Conservation (phyloP, 2,888 invertebrate species). For the Microchrysa polita region DNA sequence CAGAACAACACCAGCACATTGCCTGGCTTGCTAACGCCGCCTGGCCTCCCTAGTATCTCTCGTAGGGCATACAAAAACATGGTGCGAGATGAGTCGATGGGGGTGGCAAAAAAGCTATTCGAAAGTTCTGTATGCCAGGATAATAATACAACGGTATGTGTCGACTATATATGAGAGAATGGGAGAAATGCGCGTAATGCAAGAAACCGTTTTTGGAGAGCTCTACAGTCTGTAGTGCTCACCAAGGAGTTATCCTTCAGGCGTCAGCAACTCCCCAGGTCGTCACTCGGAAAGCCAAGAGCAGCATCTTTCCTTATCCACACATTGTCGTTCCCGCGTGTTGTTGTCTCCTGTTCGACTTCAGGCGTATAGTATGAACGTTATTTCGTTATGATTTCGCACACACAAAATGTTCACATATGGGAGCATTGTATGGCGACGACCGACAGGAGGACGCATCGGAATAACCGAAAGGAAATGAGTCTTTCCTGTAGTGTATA, state of each 20-base stretch:
- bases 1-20: constrained; percentile 14
- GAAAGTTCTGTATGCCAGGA: constrained; percentile 21
- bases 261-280: constrained; percentile 34
- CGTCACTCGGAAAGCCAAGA: constrained; percentile 24
- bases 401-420: constrained; percentile 26
- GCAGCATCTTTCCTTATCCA: constrained; percentile 32
- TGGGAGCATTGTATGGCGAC: not conserved
- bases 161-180: constrained; percentile 36
- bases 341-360: constrained; percentile 42
- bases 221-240: constrained; percentile 47
- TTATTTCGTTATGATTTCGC: constrained; percentile 49
- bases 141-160: constrained; percentile 30
- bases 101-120: constrained; percentile 29
- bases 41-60: constrained; percentile 4
- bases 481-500: constrained; percentile 8
- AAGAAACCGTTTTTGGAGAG: constrained; percentile 46
- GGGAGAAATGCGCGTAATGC: constrained; percentile 41
- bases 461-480: constrained; percentile 24
- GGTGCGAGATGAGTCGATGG: not conserved
- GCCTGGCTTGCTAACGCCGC: not conserved
- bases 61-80: constrained; percentile 11
- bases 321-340: constrained; percentile 24
- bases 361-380: too few species aligned
- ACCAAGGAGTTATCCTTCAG: constrained; percentile 45
- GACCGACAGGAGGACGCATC: too few species aligned